Base-by-base conservation (phyloP, 2,797 vertebrate genomes). In the Crypturellus tataupa region DNA sequence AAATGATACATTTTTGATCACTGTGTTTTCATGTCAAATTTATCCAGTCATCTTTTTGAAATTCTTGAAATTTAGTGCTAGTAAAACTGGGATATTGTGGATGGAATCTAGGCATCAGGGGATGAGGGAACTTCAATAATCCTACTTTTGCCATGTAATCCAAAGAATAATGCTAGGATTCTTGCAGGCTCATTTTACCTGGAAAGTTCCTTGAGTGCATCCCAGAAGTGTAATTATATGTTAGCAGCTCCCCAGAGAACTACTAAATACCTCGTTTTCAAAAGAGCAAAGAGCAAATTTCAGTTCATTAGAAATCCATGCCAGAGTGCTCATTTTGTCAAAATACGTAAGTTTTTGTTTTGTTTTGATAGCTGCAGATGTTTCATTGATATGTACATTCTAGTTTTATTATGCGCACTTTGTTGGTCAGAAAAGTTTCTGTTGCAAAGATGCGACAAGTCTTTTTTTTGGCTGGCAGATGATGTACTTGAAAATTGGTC, bases 81-180 rank as follows among this genome's bases (percentile, higher is more conserved):
- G 53, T 44, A 85, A 95, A n/a, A 71, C 47, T 75, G 18, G 33
- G 27, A 55, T 73, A 24, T 56, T 82, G n/a, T 60, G 62, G 51
- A 80, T 82, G 46, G 19, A 80, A 78, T 11, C 13, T 6, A 63
- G 17, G 55, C 37, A 12, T 37, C 62, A 58, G 55, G 19, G 20
- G 31, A 64, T 56, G 10, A 53, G 59, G 44, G 44, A 14, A 13
- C 0, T 83, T 75, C 0, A 8, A 8, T 65, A 40, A 60, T 24
- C 14, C 9, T 67, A 31, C 42, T 25, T 77, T 67, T 67, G 81
- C 39, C 42, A 49, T 55, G 27, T 69, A 78, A 7, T 59, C 65
- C 58, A 4, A 17, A 35, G 31, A 69, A 14, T 33, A 37, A n/a
- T 37, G 6, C 83, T 68, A 39, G 40, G 33, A 8, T 82, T 53